phyloP scores from a whole-genome alignment of 1,140 invertebrate species.

The Stenopsyche tienmushanensis region DNA sequence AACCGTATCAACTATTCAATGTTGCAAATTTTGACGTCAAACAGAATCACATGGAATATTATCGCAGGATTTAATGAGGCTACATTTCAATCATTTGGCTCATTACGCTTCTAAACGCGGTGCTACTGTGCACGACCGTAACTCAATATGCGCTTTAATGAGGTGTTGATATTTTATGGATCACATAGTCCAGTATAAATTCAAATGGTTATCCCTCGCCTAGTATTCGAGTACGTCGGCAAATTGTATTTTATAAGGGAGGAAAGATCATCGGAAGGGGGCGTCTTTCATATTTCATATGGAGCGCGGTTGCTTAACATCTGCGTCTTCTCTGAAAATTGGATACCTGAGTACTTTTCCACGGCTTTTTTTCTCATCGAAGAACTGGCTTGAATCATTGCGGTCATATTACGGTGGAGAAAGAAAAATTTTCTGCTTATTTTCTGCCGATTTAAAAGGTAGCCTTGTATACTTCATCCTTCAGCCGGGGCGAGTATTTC shows the following conservation, averaged over 20 bases:
- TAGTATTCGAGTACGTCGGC: neutral
- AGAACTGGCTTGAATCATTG: conserved; percentile 10
- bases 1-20: no score
- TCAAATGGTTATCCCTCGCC: neutral
- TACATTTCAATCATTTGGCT: no score
- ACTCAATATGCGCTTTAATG: no score
- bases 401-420: conserved; percentile 9
- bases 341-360: conserved; percentile 5
- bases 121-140: no score
- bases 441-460: conserved; percentile 13
- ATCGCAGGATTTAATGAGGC: no score
- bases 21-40: no score
- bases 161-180: neutral
- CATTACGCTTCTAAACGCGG: no score
- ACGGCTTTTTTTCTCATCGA: neutral
- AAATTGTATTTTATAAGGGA: neutral
- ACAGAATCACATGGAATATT: no score
- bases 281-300: conserved; percentile 12
- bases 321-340: conserved; percentile 13
- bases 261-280: conserved; percentile 10
- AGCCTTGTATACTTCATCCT: no score
- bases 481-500: neutral
- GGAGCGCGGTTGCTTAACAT: neutral
- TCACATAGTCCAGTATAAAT: neutral
- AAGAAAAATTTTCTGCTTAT: conserved; percentile 14